phyloP scores from a whole-genome alignment of 1,140 invertebrate species.

The Helicoverpa zea region DNA sequence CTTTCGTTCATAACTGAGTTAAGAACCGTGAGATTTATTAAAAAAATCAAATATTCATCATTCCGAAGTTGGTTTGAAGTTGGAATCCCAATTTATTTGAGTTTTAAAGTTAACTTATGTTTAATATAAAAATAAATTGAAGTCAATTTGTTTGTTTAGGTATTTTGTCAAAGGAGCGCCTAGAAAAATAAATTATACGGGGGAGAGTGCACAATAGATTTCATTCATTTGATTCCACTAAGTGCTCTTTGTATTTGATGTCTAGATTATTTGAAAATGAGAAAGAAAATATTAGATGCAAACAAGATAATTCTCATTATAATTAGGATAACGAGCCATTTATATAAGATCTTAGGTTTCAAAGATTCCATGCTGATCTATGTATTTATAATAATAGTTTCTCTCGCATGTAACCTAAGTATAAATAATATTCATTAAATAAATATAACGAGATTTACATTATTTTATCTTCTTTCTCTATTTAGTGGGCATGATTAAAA shows the following conservation, averaged over 20 bases:
- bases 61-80: constrained; percentile 28
- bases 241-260: constrained; percentile 24
- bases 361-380: too few relatives aligned
- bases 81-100: constrained; percentile 43
- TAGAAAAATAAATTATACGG: background rate
- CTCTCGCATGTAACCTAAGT: too few relatives aligned
- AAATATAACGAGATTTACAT: too few relatives aligned
- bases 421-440: too few relatives aligned
- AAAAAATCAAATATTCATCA: constrained; percentile 67
- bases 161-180: constrained; percentile 3
- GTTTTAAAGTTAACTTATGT: constrained; percentile 35
- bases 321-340: background rate
- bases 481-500: background rate
- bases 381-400: too few relatives aligned
- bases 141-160: constrained; percentile 34
- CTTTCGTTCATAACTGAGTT: constrained; percentile 54
- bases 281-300: background rate
- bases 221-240: background rate
- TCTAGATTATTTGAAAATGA: background rate
- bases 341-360: background rate
- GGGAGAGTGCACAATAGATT: constrained; percentile 10
- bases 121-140: constrained; percentile 28
- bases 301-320: constrained; percentile 4
- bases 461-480: too few relatives aligned
- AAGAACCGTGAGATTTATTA: constrained; percentile 51